phyloP scores from a whole-genome alignment of 2,797 vertebrate species.

The Synanceia verrucosa region DNA sequence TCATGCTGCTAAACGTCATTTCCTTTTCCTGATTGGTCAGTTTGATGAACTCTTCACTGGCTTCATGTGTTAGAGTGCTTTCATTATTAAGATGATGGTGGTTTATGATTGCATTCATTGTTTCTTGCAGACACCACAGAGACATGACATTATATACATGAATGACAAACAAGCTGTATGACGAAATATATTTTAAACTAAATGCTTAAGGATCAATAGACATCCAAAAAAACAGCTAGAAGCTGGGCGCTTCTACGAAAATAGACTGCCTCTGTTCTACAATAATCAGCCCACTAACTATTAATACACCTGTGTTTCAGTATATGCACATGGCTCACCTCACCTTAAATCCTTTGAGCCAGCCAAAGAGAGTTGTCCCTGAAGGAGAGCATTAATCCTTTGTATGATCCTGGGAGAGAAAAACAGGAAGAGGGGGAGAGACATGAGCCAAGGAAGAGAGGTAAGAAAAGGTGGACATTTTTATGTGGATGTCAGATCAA shows the following conservation, averaged over 20 bases:
- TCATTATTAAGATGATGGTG: slow-evolving; percentile 73
- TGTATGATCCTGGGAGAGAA: slow-evolving; percentile 32
- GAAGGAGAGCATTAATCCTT: slow-evolving; percentile 34
- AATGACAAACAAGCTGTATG: slow-evolving; percentile 50
- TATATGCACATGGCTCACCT: slow-evolving; percentile 18
- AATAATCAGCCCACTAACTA: slow-evolving; percentile 4
- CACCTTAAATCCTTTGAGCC: slow-evolving; percentile 38
- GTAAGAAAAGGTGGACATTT: slow-evolving; percentile 35
- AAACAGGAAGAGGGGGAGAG: background rate
- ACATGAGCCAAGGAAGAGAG: slow-evolving; percentile 16
- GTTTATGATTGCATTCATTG: slow-evolving; percentile 57
- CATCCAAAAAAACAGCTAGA: slow-evolving; percentile 7
- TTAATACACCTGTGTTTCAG: background rate
- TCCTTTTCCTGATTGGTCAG: slow-evolving; percentile 62
- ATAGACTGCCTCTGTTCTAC: background rate
- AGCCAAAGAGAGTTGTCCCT: slow-evolving; percentile 38
- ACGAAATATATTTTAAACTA: slow-evolving; percentile 37
- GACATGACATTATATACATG: slow-evolving; percentile 60
- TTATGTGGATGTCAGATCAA: slow-evolving; percentile 54
- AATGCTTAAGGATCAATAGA: slow-evolving; percentile 25
- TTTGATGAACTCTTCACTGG: slow-evolving; percentile 65
- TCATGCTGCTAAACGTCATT: slow-evolving; percentile 64
- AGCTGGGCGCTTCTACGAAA: slow-evolving; percentile 4
- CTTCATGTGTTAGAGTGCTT: slow-evolving; percentile 41
- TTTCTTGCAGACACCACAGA: slow-evolving; percentile 37